phyloP scores from a whole-genome alignment of 2,888 invertebrate species.

The Cephus pulcher region DNA sequence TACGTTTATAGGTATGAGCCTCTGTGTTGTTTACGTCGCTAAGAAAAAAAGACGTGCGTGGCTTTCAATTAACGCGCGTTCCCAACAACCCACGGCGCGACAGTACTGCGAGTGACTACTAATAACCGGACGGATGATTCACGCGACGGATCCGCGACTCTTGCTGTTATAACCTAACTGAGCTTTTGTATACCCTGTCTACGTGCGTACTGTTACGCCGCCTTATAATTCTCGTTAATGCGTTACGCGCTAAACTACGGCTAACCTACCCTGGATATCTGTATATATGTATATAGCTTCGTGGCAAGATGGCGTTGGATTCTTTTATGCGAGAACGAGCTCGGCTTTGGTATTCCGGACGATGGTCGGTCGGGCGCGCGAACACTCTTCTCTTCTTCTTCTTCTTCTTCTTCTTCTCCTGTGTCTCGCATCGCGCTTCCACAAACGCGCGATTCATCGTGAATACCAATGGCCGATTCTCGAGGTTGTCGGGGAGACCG shows the following conservation, averaged over 20 bases:
- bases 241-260: too few relatives aligned
- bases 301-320: too few relatives aligned
- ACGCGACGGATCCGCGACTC: slow-evolving; percentile 9
- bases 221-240: too few relatives aligned
- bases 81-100: slow-evolving; percentile 22
- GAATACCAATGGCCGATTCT: neutral
- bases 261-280: too few relatives aligned
- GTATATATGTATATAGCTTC: too few relatives aligned
- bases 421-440: slow-evolving; percentile 24
- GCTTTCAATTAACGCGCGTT: slow-evolving; percentile 28
- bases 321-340: slow-evolving; percentile 5
- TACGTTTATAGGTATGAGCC: too few relatives aligned
- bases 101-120: slow-evolving; percentile 35
- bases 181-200: too few relatives aligned
- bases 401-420: slow-evolving; percentile 14
- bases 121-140: slow-evolving; percentile 39
- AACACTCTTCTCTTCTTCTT: slow-evolving; percentile 12
- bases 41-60: slow-evolving; percentile 18
- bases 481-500: neutral
- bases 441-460: neutral
- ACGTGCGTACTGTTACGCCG: too few relatives aligned
- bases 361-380: slow-evolving; percentile 11
- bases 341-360: neutral
- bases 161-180: neutral
- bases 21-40: too few relatives aligned